These are phyloP conservation scores for Tragelaphus imberbis DNA, from an alignment of 2,113 vertebrate genomes.

Conservation along the genomic window DNA sequence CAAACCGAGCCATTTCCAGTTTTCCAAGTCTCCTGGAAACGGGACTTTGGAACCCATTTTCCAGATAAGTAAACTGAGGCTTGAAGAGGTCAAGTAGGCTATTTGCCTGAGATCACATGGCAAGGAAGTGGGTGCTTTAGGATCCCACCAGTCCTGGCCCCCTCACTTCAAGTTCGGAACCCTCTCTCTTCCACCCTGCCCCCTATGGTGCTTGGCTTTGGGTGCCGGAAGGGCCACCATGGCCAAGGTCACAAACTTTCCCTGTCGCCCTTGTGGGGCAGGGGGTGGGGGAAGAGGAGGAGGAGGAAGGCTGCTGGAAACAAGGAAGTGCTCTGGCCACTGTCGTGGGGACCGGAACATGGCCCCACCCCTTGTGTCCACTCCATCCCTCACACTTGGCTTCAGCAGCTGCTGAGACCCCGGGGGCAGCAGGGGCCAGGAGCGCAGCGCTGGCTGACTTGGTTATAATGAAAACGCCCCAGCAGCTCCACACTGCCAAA, in stretches of 20 bases:
- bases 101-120: neutral
- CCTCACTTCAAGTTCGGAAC: neutral
- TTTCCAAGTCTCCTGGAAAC: neutral
- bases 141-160: neutral
- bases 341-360: neutral
- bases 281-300: neutral
- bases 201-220: neutral
- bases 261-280: neutral
- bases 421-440: neutral
- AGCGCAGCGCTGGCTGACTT: neutral
- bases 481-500: neutral
- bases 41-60: neutral
- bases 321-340: neutral
- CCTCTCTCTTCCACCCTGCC: neutral
- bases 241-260: neutral
- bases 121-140: neutral
- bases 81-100: neutral
- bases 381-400: neutral
- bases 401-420: neutral
- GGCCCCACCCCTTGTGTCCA: neutral
- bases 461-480: neutral
- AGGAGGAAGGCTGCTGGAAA: neutral
- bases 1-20: neutral
- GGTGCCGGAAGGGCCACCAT: neutral
- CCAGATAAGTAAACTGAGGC: slow-evolving; percentile 12